Percentiles rank a stretch among this genome's conserved stretches.
Evolutionary conservation across 2,113 vertebrate genomes (phyloP).

Genomic region (Eonycteris spelaea): DNA sequence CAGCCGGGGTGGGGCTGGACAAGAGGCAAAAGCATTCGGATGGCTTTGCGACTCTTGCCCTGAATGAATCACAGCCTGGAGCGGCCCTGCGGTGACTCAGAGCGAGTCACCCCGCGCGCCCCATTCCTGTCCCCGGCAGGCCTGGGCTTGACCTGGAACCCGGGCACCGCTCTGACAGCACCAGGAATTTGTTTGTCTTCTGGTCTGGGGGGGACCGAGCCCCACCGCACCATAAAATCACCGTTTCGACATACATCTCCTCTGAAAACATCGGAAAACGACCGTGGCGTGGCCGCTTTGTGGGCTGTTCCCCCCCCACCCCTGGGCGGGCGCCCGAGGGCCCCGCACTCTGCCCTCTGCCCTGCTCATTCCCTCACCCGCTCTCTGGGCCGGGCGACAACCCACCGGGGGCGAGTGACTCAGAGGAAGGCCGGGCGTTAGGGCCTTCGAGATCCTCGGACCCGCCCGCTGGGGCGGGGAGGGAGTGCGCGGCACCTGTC

Average conservation of each 20-base stretch:
- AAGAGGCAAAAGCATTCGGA: neutral
- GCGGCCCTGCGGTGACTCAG: constrained; percentile 73
- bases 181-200: constrained; percentile 75
- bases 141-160: constrained; percentile 79
- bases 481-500: neutral
- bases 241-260: neutral
- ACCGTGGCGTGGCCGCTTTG: neutral
- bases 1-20: neutral
- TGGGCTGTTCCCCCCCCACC: no score
- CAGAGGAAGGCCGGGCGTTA: neutral
- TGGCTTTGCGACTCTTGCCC: constrained; percentile 75
- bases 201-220: constrained; percentile 67
- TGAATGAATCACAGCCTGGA: constrained; percentile 79
- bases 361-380: no score
- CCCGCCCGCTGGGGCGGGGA: no score
- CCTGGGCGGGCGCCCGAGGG: neutral
- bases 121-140: constrained; percentile 74
- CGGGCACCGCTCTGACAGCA: constrained; percentile 69
- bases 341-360: neutral
- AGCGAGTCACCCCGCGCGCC: constrained; percentile 67
- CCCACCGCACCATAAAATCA: constrained; percentile 48
- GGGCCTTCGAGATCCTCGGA: neutral
- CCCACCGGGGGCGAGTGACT: neutral
- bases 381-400: neutral
- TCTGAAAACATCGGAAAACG: neutral